Evolutionary conservation across 2,113 vertebrate species (phyloP).

Genomic region (Ursus arctos): DNA sequence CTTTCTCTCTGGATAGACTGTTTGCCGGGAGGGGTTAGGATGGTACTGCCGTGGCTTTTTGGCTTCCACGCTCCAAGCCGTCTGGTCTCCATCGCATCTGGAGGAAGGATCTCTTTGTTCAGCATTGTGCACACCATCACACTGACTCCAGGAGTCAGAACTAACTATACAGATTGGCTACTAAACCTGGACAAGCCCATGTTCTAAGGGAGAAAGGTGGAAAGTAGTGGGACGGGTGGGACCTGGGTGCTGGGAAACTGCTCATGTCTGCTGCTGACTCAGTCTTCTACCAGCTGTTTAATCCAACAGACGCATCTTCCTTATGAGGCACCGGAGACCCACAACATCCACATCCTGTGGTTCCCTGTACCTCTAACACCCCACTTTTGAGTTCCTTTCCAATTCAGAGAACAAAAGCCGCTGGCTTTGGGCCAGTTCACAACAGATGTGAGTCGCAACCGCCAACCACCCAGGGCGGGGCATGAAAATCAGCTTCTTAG

Average conservation of each 20-base stretch:
- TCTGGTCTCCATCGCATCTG: not conserved
- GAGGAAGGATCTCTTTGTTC: conserved; percentile 37
- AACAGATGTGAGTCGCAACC: conserved; percentile 66
- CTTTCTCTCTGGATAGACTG: no score
- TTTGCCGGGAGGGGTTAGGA: not conserved
- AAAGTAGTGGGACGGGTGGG: not conserved
- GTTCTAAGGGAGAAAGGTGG: not conserved
- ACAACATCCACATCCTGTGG: conserved; percentile 68
- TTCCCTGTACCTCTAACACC: conserved; percentile 9
- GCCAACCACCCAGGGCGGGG: conserved; percentile 48
- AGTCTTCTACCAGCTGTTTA: conserved; percentile 51
- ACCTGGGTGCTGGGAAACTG: not conserved
- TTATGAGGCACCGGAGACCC: conserved; percentile 27
- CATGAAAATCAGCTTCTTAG: no score
- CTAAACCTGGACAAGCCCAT: not conserved
- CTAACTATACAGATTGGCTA: not conserved
- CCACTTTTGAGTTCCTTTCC: conserved; percentile 70
- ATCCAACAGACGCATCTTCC: conserved; percentile 38
- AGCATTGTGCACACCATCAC: not conserved
- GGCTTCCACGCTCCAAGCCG: not conserved
- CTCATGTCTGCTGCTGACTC: not conserved
- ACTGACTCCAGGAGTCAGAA: not conserved
- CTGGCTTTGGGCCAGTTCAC: conserved; percentile 65
- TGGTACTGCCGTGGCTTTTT: not conserved
- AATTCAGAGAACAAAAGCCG: conserved; percentile 68